Evolutionary conservation across 2,113 vertebrate species (phyloP).

Genomic region (Pholis gunnellus): DNA sequence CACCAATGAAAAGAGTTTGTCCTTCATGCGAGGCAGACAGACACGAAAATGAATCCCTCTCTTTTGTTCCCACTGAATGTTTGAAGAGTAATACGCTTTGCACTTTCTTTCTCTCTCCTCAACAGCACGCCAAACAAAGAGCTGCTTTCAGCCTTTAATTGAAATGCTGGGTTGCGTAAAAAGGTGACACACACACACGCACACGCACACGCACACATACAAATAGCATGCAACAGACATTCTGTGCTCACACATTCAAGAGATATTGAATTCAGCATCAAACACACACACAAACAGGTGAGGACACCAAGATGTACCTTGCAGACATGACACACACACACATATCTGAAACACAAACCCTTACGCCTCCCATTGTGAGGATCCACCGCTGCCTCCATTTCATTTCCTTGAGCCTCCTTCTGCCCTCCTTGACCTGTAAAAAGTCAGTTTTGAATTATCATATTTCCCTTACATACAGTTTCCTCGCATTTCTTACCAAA

Average conservation of each 20-base stretch:
- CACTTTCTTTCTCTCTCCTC: conserved; percentile 57
- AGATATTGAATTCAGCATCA: not conserved
- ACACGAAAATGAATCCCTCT: conserved; percentile 62
- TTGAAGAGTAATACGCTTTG: conserved; percentile 67
- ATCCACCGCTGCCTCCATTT: not conserved
- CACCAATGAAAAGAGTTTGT: conserved; percentile 70
- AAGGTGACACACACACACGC: conserved; percentile 44
- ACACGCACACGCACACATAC: conserved; percentile 33
- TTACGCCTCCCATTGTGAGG: conserved; percentile 6
- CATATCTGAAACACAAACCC: not conserved
- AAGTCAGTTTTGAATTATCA: not conserved
- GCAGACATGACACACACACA: not conserved
- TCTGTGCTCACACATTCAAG: not conserved
- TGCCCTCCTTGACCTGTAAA: conserved; percentile 2
- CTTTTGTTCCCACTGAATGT: conserved; percentile 56
- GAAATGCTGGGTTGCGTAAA: conserved; percentile 58
- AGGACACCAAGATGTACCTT: not conserved
- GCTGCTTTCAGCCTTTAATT: conserved; percentile 72
- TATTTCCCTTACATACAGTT: not conserved
- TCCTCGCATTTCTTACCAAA: not conserved
- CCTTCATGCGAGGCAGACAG: conserved; percentile 66
- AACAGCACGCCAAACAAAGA: conserved; percentile 66
- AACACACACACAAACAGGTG: conserved; percentile 1
- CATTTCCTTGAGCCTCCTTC: not conserved
- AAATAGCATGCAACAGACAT: conserved; percentile 44